These are phyloP conservation scores for Chaetodon auriga DNA, from an alignment of 2,113 vertebrate species.

Conservation along the genomic window DNA sequence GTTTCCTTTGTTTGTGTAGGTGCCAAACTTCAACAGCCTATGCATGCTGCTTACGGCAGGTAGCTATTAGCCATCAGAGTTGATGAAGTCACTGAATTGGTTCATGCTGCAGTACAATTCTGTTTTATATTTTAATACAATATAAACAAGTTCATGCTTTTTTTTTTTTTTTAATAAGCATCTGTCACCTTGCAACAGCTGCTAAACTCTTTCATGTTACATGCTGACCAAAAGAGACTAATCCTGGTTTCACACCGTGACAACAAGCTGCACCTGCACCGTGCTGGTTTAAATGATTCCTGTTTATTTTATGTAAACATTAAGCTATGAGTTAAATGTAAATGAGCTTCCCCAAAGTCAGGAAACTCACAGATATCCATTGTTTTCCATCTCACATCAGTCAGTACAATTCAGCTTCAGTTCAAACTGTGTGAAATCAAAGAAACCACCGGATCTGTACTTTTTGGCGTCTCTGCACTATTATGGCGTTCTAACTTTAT, in stretches of 20 bases:
- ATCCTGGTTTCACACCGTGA: constrained; percentile 60
- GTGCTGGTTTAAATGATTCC: not conserved
- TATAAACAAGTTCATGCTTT: constrained; percentile 53
- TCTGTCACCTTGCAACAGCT: constrained; percentile 60
- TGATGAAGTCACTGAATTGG: constrained; percentile 70
- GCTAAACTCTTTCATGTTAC: constrained; percentile 37
- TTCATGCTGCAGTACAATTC: constrained; percentile 29
- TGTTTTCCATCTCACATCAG: not conserved
- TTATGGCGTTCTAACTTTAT: not conserved
- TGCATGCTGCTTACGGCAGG: constrained; percentile 37
- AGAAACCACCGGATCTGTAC: not conserved
- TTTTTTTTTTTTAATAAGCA: constrained; percentile 16
- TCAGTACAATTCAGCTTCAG: constrained; percentile 16
- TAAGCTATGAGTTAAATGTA: not conserved
- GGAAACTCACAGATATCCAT: not conserved
- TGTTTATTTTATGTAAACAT: not conserved
- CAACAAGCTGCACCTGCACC: constrained; percentile 30
- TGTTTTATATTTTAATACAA: constrained; percentile 60
- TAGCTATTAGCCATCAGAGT: constrained; percentile 27
- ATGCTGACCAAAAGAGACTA: constrained; percentile 45
- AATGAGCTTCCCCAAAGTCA: not conserved
- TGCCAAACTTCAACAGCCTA: not conserved
- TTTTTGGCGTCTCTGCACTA: not conserved
- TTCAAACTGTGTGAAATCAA: constrained; percentile 41
- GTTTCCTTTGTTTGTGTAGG: constrained; percentile 28